Evolutionary conservation across 2,113 vertebrate species (phyloP), one percentile per base, ranked within the genome.

Genomic region (Onychostruthus taczanowskii): DNA sequence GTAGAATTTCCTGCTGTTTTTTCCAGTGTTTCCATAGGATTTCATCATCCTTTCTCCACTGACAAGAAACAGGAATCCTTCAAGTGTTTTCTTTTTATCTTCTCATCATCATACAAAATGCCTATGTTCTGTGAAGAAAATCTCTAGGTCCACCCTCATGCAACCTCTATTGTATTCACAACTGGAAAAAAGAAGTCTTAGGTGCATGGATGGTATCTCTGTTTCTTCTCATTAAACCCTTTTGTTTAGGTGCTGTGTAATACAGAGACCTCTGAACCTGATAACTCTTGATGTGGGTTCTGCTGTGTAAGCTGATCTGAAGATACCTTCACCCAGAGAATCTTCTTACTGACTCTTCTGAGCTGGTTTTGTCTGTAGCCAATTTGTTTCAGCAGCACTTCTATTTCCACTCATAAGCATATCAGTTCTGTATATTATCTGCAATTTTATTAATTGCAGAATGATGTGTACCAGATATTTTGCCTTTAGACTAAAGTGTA

Each of bases 351-450:
- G 49, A 53, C 78, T 41, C 16, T 76, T 84, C 28, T 56, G 61
- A 72, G 27, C 15, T 87, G 30, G 2, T 89, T 94, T 84, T 68
- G 4, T 49, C 33, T 66, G 39, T 23, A 72, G 9, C 1, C 39
- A 59, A 7, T n/a, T 81, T 84, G 12, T 89, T 95, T 81, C 74
- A 78, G 35, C 49, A 93, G 44, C 47, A 66, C 18, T 84, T 89
- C 62, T 37, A 49, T 64, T 89, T 89, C 31, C 68, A 18, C 56
- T 46, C 8, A n/a, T 64, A 50, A 74, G 8, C 8, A 44, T 67
- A 47, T n/a, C 9, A 39, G 8, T 43, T 89, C 33, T 74, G 8
- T 26, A 14, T 50, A 19, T 63, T 44, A 78, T 33, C 33, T 81
- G 18, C 47, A 75, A 26, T 70, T 62, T 84, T 52, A 66, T 76